These are phyloP conservation scores for Bicyclus anynana DNA, from an alignment of 1,140 invertebrate genomes.

Conservation along the genomic window DNA sequence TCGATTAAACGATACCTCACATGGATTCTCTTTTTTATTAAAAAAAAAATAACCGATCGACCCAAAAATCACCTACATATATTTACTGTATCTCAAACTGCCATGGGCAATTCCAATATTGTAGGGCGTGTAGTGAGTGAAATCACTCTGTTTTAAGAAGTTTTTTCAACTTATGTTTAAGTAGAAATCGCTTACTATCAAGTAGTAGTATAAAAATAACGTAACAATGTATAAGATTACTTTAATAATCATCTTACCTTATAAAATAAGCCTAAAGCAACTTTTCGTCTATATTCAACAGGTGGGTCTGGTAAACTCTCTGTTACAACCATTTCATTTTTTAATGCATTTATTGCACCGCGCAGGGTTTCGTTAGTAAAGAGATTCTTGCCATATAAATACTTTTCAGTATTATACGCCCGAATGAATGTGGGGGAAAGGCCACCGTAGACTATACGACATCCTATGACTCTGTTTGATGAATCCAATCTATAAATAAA, in stretches of 20 bases:
- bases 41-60: too few relatives aligned
- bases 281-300: conserved; percentile 76
- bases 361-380: conserved; percentile 66
- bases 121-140: too few relatives aligned
- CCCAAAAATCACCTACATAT: too few relatives aligned
- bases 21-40: too few relatives aligned
- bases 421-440: conserved; percentile 83
- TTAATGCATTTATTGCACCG: conserved; percentile 73
- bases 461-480: conserved; percentile 20
- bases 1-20: too few relatives aligned
- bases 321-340: conserved; percentile 78
- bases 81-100: too few relatives aligned
- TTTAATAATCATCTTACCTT: conserved; percentile 54
- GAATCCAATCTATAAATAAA: conserved; percentile 41
- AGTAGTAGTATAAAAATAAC: too few relatives aligned
- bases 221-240: too few relatives aligned
- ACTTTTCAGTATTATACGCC: conserved; percentile 72
- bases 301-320: conserved; percentile 75
- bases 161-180: too few relatives aligned
- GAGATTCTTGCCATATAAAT: conserved; percentile 75
- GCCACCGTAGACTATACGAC: conserved; percentile 79
- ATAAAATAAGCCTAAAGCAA: conserved; percentile 80
- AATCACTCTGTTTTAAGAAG: too few relatives aligned
- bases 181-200: too few relatives aligned
- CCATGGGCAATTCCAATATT: too few relatives aligned